A percentile compares a stretch with the other conserved stretches of the same genome.
These are phyloP conservation scores for Tinea pellionella DNA, from an alignment of 2,888 invertebrate species.

Conservation along the genomic window DNA sequence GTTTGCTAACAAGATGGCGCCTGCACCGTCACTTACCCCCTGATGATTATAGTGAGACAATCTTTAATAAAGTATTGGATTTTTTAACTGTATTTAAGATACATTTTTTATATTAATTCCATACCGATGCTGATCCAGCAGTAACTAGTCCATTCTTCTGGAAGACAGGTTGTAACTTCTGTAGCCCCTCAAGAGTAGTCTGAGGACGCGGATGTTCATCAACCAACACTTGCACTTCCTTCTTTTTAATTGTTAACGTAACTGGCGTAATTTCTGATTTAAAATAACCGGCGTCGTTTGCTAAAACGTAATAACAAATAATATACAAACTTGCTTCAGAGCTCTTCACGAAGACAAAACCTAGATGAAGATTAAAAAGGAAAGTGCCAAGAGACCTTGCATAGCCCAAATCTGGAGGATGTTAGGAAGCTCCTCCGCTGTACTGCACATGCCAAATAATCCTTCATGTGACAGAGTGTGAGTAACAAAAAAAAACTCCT, in stretches of 20 bases:
- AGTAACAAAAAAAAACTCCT: no score
- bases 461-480: no score
- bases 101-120: no score
- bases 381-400: no score
- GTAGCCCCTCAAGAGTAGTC: constrained; percentile 85
- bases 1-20: constrained; percentile 88
- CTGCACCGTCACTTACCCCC: constrained; percentile 99
- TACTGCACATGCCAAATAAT: no score
- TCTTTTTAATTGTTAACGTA: constrained; percentile 84
- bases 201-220: constrained; percentile 96
- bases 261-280: constrained; percentile 91
- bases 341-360: no score
- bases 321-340: no score
- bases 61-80: no score
- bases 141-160: constrained; percentile 95
- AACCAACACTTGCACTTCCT: constrained; percentile 79
- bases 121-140: constrained; percentile 92
- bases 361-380: no score
- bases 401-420: no score
- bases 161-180: constrained; percentile 89
- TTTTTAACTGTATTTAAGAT: no score
- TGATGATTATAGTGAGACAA: constrained; percentile 33
- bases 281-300: constrained; percentile 89
- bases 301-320: constrained; percentile 47
- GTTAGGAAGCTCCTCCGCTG: no score